Conservation (phyloP, 2,113 vertebrate genomes). For the Periophthalmus modestus region DNA sequence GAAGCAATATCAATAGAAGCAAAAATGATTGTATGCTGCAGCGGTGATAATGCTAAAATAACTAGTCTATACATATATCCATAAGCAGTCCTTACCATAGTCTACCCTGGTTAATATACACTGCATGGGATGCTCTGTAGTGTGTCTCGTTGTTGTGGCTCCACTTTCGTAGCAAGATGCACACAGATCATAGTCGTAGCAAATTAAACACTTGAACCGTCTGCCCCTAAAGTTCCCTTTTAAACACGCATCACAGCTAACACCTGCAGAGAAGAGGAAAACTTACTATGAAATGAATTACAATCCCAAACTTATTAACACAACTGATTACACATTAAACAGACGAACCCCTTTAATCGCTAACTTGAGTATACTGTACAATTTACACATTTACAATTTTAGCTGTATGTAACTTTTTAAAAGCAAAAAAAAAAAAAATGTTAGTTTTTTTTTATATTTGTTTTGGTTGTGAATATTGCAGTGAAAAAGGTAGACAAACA, state of each 20-base stretch:
- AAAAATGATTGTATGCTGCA: background rate
- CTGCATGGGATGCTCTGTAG: slow-evolving; percentile 99
- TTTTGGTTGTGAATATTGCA: too few relatives aligned
- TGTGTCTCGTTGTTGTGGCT: slow-evolving; percentile 96
- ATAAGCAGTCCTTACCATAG: slow-evolving; percentile 85
- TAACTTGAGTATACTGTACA: too few relatives aligned
- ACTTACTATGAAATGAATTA: background rate
- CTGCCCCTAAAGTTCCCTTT: slow-evolving; percentile 99
- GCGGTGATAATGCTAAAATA: too few relatives aligned
- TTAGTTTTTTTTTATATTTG: too few relatives aligned
- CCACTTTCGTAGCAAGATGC: slow-evolving; percentile 99
- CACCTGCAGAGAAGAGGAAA: slow-evolving; percentile 83
- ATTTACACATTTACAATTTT: too few relatives aligned
- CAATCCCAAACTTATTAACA: background rate
- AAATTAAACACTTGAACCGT: slow-evolving; percentile 99
- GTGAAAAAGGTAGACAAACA: too few relatives aligned
- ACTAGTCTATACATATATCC: background rate
- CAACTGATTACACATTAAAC: too few relatives aligned
- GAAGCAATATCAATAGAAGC: too few relatives aligned
- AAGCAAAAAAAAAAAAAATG: too few relatives aligned
- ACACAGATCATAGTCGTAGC: slow-evolving; percentile 99
- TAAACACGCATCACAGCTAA: slow-evolving; percentile 99
- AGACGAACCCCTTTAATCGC: too few relatives aligned
- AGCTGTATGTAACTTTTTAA: too few relatives aligned
- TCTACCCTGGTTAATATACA: slow-evolving; percentile 99